Conservation (phyloP, 2,888 invertebrate genomes). For the Rhingia rostrata region DNA sequence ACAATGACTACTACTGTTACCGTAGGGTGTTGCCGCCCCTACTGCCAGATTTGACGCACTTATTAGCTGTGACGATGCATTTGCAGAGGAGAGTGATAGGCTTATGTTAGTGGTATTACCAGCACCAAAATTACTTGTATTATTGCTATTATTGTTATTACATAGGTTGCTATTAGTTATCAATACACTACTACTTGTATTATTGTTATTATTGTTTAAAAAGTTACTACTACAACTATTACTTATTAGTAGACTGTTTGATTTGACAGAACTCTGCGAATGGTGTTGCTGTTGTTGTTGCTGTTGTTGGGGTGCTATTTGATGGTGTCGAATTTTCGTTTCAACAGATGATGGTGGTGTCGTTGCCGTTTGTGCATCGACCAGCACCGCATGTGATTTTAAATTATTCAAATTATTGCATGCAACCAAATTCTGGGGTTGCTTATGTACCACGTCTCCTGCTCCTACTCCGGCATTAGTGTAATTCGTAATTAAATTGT, state of each 20-base stretch:
- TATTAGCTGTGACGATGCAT: conserved; percentile 26
- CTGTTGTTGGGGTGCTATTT: conserved; percentile 51
- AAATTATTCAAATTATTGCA: conserved; percentile 69
- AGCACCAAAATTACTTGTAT: conserved; percentile 75
- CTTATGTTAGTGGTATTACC: conserved; percentile 60
- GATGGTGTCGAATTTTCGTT: conserved; percentile 42
- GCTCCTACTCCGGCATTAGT: conserved; percentile 32
- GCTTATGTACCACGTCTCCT: conserved; percentile 48
- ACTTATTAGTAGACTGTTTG: conserved; percentile 74
- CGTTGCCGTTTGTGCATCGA: conserved; percentile 81
- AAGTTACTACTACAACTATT: conserved; percentile 76
- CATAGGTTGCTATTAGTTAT: conserved; percentile 74
- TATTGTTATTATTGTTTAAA: conserved; percentile 76
- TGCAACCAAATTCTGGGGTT: conserved; percentile 54
- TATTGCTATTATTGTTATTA: conserved; percentile 77
- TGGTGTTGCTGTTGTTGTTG: conserved; percentile 48
- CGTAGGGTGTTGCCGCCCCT: conserved; percentile 45
- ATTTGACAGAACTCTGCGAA: conserved; percentile 56
- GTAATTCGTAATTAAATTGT: conserved; percentile 65
- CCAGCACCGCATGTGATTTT: conserved; percentile 76
- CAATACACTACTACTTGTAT: conserved; percentile 74
- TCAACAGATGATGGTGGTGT: conserved; percentile 77
- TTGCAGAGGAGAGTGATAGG: conserved; percentile 49
- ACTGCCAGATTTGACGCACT: conserved; percentile 31
- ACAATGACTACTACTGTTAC: conserved; percentile 81